Evolutionary conservation across 2,113 vertebrate genomes (phyloP).

Genomic region (Prietella phreatophila): DNA sequence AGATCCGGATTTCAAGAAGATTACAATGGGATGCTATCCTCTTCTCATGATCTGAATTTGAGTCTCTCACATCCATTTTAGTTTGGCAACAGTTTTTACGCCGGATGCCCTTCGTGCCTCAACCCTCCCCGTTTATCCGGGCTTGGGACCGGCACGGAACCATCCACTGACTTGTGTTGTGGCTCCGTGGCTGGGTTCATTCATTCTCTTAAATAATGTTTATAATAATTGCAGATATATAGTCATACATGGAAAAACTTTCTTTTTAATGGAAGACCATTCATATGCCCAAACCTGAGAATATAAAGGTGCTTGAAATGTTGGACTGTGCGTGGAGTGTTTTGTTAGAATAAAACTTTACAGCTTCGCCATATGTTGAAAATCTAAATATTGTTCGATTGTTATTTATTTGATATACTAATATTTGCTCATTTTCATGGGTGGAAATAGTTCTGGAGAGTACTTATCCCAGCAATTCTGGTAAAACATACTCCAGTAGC

Average conservation of each 20-base stretch:
- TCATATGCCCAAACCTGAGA: background rate
- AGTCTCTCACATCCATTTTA: too few relatives aligned
- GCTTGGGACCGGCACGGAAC: too few relatives aligned
- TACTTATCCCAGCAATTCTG: background rate
- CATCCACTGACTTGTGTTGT: too few relatives aligned
- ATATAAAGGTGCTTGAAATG: background rate
- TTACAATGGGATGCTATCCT: conserved; percentile 67
- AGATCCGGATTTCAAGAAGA: conserved; percentile 59
- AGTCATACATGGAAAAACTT: background rate
- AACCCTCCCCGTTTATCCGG: too few relatives aligned
- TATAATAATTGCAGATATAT: background rate
- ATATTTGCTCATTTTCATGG: background rate
- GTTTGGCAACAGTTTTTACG: too few relatives aligned
- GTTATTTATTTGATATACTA: background rate
- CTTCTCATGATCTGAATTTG: too few relatives aligned
- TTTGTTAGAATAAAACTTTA: background rate
- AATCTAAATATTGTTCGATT: background rate
- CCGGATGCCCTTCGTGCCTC: too few relatives aligned
- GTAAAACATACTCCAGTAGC: background rate
- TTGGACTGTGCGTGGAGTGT: background rate
- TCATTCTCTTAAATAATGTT: background rate
- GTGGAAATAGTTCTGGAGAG: background rate
- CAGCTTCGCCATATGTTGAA: background rate
- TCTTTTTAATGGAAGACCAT: background rate
- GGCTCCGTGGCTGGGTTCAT: too few relatives aligned